phyloP scores from a whole-genome alignment of 2,888 invertebrate species.

The Drosophila kuntzei region DNA sequence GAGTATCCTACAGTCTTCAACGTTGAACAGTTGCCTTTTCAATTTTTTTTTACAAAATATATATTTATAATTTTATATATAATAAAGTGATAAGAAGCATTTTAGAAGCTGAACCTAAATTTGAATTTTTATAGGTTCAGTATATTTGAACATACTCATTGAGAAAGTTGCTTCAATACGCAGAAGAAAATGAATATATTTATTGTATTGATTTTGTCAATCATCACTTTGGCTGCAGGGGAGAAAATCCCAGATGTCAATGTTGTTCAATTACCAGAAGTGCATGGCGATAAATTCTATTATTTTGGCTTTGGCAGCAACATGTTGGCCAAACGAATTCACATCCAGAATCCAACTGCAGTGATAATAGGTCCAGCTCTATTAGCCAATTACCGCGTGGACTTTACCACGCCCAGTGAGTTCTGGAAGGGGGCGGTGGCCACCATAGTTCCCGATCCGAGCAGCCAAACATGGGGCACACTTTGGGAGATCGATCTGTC shows the following conservation, averaged over 20 bases:
- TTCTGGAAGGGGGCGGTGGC: conserved; percentile 93
- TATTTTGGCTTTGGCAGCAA: conserved; percentile 98
- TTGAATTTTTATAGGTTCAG: background rate
- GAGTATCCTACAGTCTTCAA: too few relatives aligned
- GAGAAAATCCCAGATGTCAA: background rate
- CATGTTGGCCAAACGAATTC: conserved; percentile 91
- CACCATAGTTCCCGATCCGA: conserved; percentile 88
- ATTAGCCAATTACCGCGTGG: conserved; percentile 88
- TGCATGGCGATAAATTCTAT: conserved; percentile 86
- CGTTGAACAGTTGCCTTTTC: too few relatives aligned
- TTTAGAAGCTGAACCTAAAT: background rate
- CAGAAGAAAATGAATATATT: background rate
- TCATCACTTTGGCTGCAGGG: background rate
- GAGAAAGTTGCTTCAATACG: background rate
- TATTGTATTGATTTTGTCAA: background rate
- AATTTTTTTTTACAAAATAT: too few relatives aligned
- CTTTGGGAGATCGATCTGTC: conserved; percentile 90
- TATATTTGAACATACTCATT: background rate
- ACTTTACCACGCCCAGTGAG: conserved; percentile 87
- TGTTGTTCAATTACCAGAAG: conserved; percentile 42
- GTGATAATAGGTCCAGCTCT: conserved; percentile 89
- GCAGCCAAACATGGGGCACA: conserved; percentile 88
- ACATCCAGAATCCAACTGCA: conserved; percentile 92
- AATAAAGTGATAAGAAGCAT: background rate
- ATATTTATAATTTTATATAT: too few relatives aligned